phyloP scores from a whole-genome alignment of 2,113 vertebrate species.

The Pseudonaja textilis region DNA sequence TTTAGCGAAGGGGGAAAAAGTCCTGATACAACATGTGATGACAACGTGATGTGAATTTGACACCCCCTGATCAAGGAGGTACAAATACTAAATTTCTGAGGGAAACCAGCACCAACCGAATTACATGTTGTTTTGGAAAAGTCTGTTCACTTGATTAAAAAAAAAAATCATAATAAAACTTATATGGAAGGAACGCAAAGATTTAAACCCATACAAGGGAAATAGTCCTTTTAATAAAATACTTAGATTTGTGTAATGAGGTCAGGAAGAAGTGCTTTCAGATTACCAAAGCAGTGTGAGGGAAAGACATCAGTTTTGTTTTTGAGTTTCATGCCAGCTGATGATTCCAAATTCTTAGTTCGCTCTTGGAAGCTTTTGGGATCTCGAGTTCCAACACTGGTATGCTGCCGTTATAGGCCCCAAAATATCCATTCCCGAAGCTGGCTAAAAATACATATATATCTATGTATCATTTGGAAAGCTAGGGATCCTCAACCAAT shows the following conservation, averaged over 20 bases:
- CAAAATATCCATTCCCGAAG: neutral
- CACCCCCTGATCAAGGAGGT: neutral
- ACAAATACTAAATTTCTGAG: neutral
- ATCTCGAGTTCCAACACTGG: neutral
- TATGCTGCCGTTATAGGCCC: neutral
- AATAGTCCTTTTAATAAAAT: slow-evolving; percentile 41
- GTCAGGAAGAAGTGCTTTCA: slow-evolving; percentile 43
- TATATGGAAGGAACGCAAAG: neutral
- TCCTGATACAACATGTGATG: too few species aligned
- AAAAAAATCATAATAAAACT: neutral
- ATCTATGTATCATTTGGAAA: neutral
- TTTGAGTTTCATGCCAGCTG: slow-evolving; percentile 39
- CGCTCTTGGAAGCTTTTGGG: slow-evolving; percentile 14
- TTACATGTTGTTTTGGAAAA: too few species aligned
- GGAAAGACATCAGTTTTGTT: neutral
- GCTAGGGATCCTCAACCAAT: neutral
- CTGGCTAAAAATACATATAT: neutral
- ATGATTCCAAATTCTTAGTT: slow-evolving; percentile 48
- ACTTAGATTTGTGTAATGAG: slow-evolving; percentile 50
- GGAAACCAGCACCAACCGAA: neutral
- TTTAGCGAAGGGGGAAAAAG: too few species aligned
- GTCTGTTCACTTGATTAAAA: neutral
- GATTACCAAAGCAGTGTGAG: slow-evolving; percentile 1
- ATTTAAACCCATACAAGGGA: slow-evolving; percentile 32
- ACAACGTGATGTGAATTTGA: too few species aligned